phyloP scores from a whole-genome alignment of 2,797 vertebrate species.

The Crocidura indochinensis region DNA sequence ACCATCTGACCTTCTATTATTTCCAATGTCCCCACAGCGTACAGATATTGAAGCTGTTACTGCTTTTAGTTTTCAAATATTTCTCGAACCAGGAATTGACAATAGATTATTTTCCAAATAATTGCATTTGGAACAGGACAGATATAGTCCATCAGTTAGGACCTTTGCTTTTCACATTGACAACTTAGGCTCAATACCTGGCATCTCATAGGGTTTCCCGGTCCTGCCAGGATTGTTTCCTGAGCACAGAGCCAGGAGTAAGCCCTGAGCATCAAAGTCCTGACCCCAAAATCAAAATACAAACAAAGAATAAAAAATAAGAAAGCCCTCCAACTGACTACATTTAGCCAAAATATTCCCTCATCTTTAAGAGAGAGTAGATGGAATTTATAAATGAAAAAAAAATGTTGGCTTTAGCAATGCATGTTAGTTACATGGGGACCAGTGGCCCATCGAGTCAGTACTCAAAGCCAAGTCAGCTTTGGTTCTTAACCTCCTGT shows the following conservation, averaged over 20 bases:
- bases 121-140: not conserved
- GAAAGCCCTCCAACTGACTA: slow-evolving; percentile 38
- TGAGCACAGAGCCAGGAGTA: too few species aligned
- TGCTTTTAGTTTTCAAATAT: slow-evolving; percentile 42
- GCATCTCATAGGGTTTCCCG: too few species aligned
- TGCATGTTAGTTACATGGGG: not conserved
- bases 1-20: not conserved
- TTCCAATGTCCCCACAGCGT: not conserved
- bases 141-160: too few species aligned
- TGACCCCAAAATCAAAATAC: too few species aligned
- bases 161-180: too few species aligned
- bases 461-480: not conserved
- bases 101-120: slow-evolving; percentile 19
- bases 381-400: not conserved
- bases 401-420: not conserved
- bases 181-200: too few species aligned
- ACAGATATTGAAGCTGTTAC: not conserved
- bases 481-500: not conserved
- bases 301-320: too few species aligned
- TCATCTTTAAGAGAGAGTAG: not conserved
- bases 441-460: accelerated
- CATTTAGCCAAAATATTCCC: not conserved
- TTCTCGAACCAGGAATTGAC: slow-evolving; percentile 66
- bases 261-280: too few species aligned
- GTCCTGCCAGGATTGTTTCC: too few species aligned